Conservation (phyloP, 2,797 vertebrate genomes). For the Emys orbicularis region DNA sequence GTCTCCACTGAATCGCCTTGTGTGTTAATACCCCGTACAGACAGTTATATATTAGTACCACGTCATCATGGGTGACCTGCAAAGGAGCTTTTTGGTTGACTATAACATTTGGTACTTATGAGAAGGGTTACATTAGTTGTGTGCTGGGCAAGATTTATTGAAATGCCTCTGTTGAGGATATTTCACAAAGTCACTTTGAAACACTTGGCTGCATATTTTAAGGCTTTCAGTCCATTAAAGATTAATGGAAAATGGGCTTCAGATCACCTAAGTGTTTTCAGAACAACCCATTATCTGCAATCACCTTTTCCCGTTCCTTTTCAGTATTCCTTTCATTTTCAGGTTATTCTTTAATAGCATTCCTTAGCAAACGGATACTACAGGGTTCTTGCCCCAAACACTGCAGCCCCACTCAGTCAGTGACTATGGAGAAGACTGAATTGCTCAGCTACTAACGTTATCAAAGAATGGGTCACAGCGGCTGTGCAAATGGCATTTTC, state of each 20-base stretch:
- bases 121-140: not conserved
- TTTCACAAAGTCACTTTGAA: not conserved
- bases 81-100: not conserved
- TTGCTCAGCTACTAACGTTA: not conserved
- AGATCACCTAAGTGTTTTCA: not conserved
- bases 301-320: not conserved
- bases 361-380: not conserved
- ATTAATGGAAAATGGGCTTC: not conserved
- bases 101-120: not conserved
- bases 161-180: not conserved
- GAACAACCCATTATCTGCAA: not conserved
- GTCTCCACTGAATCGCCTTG: not conserved
- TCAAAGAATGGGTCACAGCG: not conserved
- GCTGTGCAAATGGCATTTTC: not conserved
- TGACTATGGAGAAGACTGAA: not conserved
- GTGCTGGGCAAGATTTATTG: not conserved
- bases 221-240: not conserved
- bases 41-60: not conserved
- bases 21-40: not conserved
- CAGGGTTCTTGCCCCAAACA: not conserved
- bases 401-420: rapidly evolving
- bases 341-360: not conserved
- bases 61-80: no score
- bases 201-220: not conserved
- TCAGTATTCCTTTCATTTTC: not conserved